These are phyloP conservation scores for Merops nubicus DNA, from an alignment of 2,113 vertebrate species.

Conservation along the genomic window DNA sequence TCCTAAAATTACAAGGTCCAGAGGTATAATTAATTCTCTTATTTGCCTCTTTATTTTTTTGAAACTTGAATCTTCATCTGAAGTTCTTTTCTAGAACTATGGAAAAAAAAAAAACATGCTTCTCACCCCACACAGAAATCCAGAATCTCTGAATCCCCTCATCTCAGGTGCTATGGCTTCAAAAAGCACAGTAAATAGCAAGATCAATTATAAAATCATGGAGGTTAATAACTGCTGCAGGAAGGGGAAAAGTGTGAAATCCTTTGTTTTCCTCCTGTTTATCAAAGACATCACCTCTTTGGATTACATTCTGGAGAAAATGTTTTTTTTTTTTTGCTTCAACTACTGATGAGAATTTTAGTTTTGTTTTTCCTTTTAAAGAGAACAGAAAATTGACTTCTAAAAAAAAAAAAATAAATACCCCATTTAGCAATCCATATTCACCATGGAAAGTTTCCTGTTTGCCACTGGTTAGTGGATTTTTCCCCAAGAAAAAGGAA, in stretches of 20 bases:
- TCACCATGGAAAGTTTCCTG: conserved; percentile 17
- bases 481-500: conserved; percentile 55
- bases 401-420: not conserved
- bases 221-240: not conserved
- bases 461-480: conserved; percentile 20
- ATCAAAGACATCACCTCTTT: not conserved
- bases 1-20: not conserved
- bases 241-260: not conserved
- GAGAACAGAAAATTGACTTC: not conserved
- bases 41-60: not conserved
- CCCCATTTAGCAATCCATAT: conserved; percentile 11
- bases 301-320: not conserved
- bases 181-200: not conserved
- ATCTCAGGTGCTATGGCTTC: not conserved
- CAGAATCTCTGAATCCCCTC: not conserved
- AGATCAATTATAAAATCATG: not conserved
- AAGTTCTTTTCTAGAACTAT: not conserved
- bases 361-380: not conserved
- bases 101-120: not conserved
- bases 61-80: not conserved
- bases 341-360: not conserved
- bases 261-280: not conserved
- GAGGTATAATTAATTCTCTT: not conserved
- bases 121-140: not conserved
- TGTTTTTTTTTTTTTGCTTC: not conserved